phyloP scores from a whole-genome alignment of 2,888 invertebrate species.

The Gymnocheta viridis region DNA sequence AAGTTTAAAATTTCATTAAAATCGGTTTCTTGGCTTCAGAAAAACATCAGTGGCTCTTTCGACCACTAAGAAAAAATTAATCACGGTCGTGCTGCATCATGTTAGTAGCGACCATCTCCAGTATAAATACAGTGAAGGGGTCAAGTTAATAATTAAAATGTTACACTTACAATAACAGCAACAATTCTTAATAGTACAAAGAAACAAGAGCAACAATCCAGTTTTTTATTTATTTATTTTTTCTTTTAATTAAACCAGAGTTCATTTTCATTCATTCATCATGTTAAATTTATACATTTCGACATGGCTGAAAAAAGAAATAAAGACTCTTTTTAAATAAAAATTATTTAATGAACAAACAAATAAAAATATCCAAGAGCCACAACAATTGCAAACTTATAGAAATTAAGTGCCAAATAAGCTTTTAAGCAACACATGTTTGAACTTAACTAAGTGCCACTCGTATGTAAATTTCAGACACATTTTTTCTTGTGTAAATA shows the following conservation, averaged over 20 bases:
- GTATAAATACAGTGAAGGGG: neutral
- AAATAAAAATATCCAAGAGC: neutral
- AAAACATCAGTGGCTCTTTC: too few species aligned
- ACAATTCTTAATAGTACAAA: constrained; percentile 4
- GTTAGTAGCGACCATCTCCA: neutral
- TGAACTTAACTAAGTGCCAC: constrained; percentile 16
- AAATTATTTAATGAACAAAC: constrained; percentile 32
- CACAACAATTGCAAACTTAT: constrained; percentile 17
- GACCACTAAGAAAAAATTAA: too few species aligned
- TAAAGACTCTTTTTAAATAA: constrained; percentile 25
- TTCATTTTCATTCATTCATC: constrained; percentile 45
- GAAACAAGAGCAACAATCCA: neutral
- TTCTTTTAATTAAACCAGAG: constrained; percentile 44
- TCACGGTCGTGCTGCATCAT: too few species aligned
- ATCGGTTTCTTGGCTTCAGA: too few species aligned
- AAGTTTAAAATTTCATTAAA: too few species aligned
- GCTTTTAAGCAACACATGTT: constrained; percentile 7
- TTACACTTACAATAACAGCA: constrained; percentile 18
- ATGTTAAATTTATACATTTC: constrained; percentile 4
- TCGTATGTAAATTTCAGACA: neutral
- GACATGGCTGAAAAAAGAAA: constrained; percentile 7
- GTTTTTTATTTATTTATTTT: neutral
- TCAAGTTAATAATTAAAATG: constrained; percentile 60
- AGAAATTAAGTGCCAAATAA: constrained; percentile 24
- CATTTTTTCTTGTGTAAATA: constrained; percentile 38